Conservation (phyloP, 2,797 vertebrate genomes). For the Lacerta bilineata region DNA sequence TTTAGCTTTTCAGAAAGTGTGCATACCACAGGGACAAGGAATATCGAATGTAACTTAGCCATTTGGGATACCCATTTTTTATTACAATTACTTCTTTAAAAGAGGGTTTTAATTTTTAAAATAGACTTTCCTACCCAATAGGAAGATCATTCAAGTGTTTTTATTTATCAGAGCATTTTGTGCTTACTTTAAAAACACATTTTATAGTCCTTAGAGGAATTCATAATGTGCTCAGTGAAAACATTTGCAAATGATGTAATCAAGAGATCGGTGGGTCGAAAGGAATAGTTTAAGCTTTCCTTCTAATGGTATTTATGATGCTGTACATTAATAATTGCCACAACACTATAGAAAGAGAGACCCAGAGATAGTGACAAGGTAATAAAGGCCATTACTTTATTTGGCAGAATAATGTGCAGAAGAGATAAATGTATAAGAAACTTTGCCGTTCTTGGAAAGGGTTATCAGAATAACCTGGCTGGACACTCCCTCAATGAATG, state of each 20-base stretch:
- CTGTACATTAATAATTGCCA: constrained; percentile 14
- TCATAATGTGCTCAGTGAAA: constrained; percentile 73
- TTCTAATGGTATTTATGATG: constrained; percentile 42
- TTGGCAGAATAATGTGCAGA: constrained; percentile 11
- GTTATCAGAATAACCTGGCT: not conserved
- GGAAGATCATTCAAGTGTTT: constrained; percentile 77
- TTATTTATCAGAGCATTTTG: constrained; percentile 78
- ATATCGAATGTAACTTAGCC: constrained; percentile 59
- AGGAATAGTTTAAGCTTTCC: constrained; percentile 65
- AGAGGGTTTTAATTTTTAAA: constrained; percentile 61
- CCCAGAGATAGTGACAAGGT: not conserved
- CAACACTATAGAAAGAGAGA: not conserved
- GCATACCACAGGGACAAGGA: constrained; percentile 49
- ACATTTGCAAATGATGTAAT: constrained; percentile 71
- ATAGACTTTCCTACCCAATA: constrained; percentile 50
- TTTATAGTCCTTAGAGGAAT: constrained; percentile 76
- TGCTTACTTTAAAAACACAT: constrained; percentile 74
- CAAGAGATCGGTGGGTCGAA: constrained; percentile 67
- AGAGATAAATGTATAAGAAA: not conserved
- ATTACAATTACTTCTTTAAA: constrained; percentile 63
- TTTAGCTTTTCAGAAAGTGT: constrained; percentile 61
- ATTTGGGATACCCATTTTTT: constrained; percentile 67
- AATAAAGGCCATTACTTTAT: not conserved
- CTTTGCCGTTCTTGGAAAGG: not conserved
- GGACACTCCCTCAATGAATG: not conserved